Conservation (phyloP, 2,113 vertebrate genomes). For the Columba livia region DNA sequence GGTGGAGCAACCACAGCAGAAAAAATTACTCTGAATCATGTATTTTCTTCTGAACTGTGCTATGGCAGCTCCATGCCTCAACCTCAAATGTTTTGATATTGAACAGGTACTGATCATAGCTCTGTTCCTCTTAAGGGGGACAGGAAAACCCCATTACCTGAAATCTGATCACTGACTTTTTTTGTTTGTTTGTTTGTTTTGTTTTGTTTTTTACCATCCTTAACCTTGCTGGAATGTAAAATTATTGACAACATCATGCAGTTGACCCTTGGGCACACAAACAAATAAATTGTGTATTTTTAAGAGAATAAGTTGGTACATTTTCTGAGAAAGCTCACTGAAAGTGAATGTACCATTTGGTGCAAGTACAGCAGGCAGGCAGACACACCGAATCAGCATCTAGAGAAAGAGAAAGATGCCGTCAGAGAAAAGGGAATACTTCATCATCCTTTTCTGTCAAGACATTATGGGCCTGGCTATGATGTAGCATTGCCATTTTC, state of each 20-base stretch:
- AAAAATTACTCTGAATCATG: neutral
- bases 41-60: neutral
- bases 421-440: neutral
- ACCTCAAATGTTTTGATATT: neutral
- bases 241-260: neutral
- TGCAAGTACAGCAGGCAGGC: neutral
- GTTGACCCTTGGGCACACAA: neutral
- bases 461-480: neutral
- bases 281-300: neutral
- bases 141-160: neutral
- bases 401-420: neutral
- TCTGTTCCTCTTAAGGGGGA: neutral
- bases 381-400: neutral
- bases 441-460: slow-evolving; percentile 24
- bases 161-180: neutral
- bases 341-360: neutral
- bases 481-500: slow-evolving; percentile 30
- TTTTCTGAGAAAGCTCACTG: neutral
- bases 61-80: neutral
- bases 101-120: accelerated
- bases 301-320: neutral
- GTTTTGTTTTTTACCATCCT: neutral
- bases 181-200: neutral
- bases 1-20: neutral
- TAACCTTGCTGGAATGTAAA: neutral